Evolutionary conservation across 2,888 invertebrate species (phyloP).

Genomic region (Elaeidobius kamerunicus): DNA sequence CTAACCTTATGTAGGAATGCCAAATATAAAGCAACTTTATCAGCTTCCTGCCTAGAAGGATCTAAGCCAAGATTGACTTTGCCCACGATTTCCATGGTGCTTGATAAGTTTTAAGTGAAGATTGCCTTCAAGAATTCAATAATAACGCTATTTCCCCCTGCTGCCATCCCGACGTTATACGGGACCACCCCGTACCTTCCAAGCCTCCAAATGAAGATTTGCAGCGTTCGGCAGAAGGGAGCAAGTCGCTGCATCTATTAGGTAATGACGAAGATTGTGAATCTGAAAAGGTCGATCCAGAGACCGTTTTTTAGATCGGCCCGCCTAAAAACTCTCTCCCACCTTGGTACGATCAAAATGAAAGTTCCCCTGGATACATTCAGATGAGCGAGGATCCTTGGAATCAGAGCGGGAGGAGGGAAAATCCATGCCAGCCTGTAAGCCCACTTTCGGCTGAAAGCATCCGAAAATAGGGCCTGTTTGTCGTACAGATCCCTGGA

Average conservation of each 20-base stretch:
- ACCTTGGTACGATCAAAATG: slow-evolving; percentile 34
- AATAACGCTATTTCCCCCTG: background rate
- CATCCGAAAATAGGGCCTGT: slow-evolving; percentile 24
- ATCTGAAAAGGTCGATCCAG: background rate
- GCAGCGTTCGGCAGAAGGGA: slow-evolving; percentile 1
- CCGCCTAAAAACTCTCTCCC: slow-evolving; percentile 36
- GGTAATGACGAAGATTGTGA: background rate
- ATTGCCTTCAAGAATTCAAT: background rate
- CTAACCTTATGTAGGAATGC: background rate
- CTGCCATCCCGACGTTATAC: background rate
- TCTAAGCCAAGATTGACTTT: background rate
- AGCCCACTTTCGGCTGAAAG: slow-evolving; percentile 32
- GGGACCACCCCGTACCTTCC: slow-evolving; percentile 29
- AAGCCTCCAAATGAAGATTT: slow-evolving; percentile 27
- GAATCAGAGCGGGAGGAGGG: slow-evolving; percentile 35
- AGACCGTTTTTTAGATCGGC: slow-evolving; percentile 2
- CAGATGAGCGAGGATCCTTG: slow-evolving; percentile 33
- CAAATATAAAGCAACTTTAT: background rate
- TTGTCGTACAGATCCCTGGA: slow-evolving; percentile 22
- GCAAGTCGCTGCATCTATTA: background rate
- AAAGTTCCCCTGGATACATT: slow-evolving; percentile 30
- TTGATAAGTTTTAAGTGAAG: background rate
- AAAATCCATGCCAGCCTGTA: slow-evolving; percentile 36
- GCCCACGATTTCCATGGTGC: background rate
- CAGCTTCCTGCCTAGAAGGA: background rate